Conservation (phyloP, 2,797 vertebrate genomes). For the Chiloscyllium punctatum region DNA sequence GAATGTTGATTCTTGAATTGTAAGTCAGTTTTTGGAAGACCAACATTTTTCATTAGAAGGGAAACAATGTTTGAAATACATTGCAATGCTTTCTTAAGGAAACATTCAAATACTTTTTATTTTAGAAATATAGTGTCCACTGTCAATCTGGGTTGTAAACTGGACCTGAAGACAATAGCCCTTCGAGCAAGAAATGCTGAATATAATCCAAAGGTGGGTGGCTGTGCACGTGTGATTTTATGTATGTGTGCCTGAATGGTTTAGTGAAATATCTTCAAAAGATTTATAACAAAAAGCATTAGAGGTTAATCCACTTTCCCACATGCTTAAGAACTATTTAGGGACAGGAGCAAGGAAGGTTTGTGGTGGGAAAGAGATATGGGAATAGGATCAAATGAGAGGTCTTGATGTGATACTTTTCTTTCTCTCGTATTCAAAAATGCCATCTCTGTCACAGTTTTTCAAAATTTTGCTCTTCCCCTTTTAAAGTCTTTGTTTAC, state of each 20-base stretch:
- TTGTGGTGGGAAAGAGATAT: too few relatives aligned
- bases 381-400: background rate
- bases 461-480: background rate
- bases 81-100: background rate
- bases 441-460: background rate
- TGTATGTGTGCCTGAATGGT: background rate
- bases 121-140: conserved; percentile 97
- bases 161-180: conserved; percentile 97
- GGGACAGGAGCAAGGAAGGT: too few relatives aligned
- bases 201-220: conserved; percentile 95
- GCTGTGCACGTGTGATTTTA: background rate
- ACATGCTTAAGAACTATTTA: background rate
- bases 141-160: conserved; percentile 96
- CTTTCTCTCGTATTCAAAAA: background rate
- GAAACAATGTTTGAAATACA: background rate
- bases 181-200: conserved; percentile 97
- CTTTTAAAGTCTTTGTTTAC: background rate
- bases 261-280: background rate
- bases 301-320: background rate
- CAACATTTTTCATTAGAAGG: background rate
- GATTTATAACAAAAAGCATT: background rate
- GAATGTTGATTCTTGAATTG: background rate
- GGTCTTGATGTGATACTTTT: background rate
- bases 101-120: conserved; percentile 39
- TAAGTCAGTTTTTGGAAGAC: background rate